Percentiles rank a stretch among this genome's conserved stretches.
Evolutionary conservation across 2,888 invertebrate species (phyloP).

Genomic region (Anaspis maculata): DNA sequence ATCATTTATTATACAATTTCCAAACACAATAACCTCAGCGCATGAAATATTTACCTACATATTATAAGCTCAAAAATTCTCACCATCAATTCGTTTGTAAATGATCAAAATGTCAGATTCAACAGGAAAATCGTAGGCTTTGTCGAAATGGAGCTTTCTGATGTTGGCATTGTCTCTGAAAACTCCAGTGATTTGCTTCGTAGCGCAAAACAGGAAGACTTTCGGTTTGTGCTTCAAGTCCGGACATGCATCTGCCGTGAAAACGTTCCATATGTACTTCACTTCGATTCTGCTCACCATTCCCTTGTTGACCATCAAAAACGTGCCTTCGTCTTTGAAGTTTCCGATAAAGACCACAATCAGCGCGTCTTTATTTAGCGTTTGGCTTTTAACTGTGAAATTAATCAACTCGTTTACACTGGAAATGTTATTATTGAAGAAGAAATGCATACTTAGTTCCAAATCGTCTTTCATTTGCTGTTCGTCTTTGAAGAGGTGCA

Average conservation of each 20-base stretch:
- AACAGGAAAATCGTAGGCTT: background rate
- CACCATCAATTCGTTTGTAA: background rate
- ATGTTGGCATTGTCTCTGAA: background rate
- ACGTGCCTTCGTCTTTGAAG: conserved; percentile 10
- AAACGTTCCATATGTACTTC: conserved; percentile 27
- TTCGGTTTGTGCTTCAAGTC: conserved; percentile 33
- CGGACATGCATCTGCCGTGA: conserved; percentile 26
- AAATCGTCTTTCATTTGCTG: conserved; percentile 15
- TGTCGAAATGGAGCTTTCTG: background rate
- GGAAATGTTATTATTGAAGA: background rate
- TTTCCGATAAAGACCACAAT: conserved; percentile 28
- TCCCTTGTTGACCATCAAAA: conserved; percentile 13
- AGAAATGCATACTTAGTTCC: conserved; percentile 20
- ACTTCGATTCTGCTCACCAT: conserved; percentile 7
- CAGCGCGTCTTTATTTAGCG: conserved; percentile 21
- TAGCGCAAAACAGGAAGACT: conserved; percentile 34
- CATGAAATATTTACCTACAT: too few relatives aligned
- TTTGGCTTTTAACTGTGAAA: conserved; percentile 18
- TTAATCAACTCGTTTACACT: background rate
- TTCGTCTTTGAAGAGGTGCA: conserved; percentile 14
- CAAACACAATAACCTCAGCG: too few relatives aligned
- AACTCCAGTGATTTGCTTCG: conserved; percentile 1
- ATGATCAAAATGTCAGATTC: background rate
- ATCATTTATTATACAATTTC: too few relatives aligned
- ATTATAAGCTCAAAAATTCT: too few relatives aligned